These are phyloP conservation scores for Nyctereutes procyonoides DNA, from an alignment of 2,113 vertebrate species.

Conservation along the genomic window DNA sequence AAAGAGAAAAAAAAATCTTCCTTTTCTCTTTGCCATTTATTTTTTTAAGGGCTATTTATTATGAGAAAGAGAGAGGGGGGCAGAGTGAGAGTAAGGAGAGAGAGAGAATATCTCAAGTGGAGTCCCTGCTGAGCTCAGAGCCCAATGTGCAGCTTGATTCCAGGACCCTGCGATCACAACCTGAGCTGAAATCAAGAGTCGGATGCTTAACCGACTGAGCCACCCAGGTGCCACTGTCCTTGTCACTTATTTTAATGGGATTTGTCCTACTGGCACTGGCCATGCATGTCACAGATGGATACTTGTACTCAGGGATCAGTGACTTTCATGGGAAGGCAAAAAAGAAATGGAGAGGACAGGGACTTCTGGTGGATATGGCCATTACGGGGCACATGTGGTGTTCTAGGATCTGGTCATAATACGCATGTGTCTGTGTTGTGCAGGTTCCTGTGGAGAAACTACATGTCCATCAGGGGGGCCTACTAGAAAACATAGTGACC, in stretches of 20 bases:
- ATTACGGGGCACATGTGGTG: accelerated
- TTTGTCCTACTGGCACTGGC: neutral
- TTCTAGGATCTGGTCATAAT: neutral
- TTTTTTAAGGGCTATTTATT: neutral
- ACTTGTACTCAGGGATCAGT: neutral
- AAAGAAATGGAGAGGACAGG: accelerated
- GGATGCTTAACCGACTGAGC: neutral
- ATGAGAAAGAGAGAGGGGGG: too few species aligned
- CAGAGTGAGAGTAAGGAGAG: neutral
- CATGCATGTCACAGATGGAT: neutral
- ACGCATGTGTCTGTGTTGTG: neutral
- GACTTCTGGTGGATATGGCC: accelerated
- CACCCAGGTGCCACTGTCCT: neutral
- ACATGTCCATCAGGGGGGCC: neutral
- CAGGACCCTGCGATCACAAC: neutral
- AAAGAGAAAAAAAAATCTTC: neutral
- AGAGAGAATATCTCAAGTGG: neutral
- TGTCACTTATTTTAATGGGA: neutral
- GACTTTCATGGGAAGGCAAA: neutral
- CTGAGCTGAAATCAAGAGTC: neutral
- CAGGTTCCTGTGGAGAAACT: neutral
- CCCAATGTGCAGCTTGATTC: neutral
- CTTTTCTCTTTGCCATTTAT: neutral
- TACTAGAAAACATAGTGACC: neutral
- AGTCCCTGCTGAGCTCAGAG: neutral